These are phyloP conservation scores for Petaurus breviceps DNA, from an alignment of 2,113 vertebrate species.

Conservation along the genomic window DNA sequence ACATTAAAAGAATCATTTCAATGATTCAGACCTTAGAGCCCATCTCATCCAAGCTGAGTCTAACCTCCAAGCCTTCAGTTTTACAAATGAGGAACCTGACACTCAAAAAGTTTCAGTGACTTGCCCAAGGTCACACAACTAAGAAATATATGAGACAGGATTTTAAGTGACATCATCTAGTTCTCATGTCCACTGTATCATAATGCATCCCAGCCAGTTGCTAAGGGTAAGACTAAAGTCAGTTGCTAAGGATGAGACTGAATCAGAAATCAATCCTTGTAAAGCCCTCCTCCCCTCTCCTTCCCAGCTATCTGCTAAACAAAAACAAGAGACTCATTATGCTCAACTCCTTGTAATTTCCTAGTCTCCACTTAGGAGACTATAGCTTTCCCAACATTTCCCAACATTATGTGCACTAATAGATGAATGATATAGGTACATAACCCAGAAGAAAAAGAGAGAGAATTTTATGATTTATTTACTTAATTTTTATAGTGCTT, in stretches of 20 bases:
- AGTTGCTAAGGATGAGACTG: constrained; percentile 3
- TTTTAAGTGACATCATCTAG: neutral
- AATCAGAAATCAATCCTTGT: constrained; percentile 13
- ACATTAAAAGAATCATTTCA: neutral
- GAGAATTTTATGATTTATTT: constrained; percentile 54
- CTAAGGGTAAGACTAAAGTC: neutral
- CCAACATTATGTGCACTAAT: constrained; percentile 21
- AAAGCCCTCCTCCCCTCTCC: constrained; percentile 31
- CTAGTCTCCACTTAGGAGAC: constrained; percentile 22
- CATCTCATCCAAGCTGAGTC: neutral
- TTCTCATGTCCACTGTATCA: neutral
- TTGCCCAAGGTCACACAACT: neutral
- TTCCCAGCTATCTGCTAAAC: constrained; percentile 19
- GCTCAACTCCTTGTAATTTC: constrained; percentile 1
- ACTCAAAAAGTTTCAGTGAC: neutral
- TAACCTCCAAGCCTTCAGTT: neutral
- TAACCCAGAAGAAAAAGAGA: neutral
- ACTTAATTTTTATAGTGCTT: constrained; percentile 44
- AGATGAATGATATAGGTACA: constrained; percentile 43
- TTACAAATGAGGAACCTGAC: neutral
- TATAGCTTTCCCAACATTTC: constrained; percentile 20
- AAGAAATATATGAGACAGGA: neutral
- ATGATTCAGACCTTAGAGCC: neutral
- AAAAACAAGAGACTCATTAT: constrained; percentile 40
- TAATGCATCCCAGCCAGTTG: neutral